phyloP scores from a whole-genome alignment of 2,888 invertebrate genomes.

The Aradus depressus region DNA sequence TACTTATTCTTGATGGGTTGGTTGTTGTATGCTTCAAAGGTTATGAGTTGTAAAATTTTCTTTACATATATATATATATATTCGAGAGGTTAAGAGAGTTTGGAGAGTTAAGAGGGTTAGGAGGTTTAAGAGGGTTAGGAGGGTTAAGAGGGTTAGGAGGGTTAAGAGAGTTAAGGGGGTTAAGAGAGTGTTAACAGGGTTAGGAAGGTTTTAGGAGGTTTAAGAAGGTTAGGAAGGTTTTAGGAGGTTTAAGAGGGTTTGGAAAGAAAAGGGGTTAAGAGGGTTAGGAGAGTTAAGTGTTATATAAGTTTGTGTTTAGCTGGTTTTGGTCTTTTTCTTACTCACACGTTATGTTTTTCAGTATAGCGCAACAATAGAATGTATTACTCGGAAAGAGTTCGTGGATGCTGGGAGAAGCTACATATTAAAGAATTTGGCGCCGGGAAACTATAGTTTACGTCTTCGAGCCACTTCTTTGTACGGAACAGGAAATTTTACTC shows the following conservation, averaged over 20 bases:
- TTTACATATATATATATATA: too few relatives aligned
- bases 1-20: too few relatives aligned
- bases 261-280: background rate
- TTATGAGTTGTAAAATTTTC: too few relatives aligned
- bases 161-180: too few relatives aligned
- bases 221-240: too few relatives aligned
- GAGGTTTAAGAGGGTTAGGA: too few relatives aligned
- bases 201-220: too few relatives aligned
- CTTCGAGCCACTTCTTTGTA: slow-evolving; percentile 68
- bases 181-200: too few relatives aligned
- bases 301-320: background rate
- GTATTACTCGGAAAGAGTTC: slow-evolving; percentile 56
- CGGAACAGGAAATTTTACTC: slow-evolving; percentile 54
- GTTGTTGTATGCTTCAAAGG: too few relatives aligned
- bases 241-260: background rate
- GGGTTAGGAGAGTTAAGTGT: background rate
- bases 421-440: slow-evolving; percentile 46
- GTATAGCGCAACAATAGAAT: slow-evolving; percentile 47
- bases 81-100: too few relatives aligned
- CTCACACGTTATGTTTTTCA: slow-evolving; percentile 34
- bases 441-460: slow-evolving; percentile 73
- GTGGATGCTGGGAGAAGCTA: slow-evolving; percentile 41
- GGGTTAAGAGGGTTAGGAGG: too few relatives aligned
- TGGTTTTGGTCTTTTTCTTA: background rate
- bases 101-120: too few relatives aligned